These are phyloP conservation scores for Brachypterus glaber DNA, from an alignment of 2,888 invertebrate species.

Conservation along the genomic window DNA sequence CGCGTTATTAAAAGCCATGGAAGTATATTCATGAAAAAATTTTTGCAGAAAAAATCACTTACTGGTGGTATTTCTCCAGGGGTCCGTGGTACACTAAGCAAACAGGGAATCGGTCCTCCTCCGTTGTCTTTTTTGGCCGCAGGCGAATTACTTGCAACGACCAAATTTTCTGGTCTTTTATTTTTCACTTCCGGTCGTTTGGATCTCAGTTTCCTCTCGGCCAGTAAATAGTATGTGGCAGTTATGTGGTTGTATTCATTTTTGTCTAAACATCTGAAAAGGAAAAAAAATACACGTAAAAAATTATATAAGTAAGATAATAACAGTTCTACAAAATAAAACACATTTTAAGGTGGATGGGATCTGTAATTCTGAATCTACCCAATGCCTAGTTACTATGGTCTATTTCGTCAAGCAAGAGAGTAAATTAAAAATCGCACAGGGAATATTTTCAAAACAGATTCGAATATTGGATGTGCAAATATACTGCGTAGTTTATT, in stretches of 20 bases:
- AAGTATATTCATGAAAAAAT: too few relatives aligned
- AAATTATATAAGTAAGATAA: constrained; percentile 6
- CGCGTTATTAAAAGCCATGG: too few relatives aligned
- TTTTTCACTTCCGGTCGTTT: constrained; percentile 57
- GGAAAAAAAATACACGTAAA: constrained; percentile 7
- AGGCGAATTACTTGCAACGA: constrained; percentile 33
- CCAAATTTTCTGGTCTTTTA: constrained; percentile 38
- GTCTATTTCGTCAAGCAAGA: too few relatives aligned
- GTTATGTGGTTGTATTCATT: constrained; percentile 98
- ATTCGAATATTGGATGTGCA: too few relatives aligned
- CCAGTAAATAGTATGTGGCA: constrained; percentile 93
- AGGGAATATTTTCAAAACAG: too few relatives aligned
- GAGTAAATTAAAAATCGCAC: too few relatives aligned
- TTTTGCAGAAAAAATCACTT: too few relatives aligned
- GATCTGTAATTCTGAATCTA: too few relatives aligned
- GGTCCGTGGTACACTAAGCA: constrained; percentile 55
- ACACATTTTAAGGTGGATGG: too few relatives aligned
- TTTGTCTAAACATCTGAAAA: constrained; percentile 73
- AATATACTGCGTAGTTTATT: too few relatives aligned
- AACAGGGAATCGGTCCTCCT: constrained; percentile 33
- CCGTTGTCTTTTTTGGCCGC: constrained; percentile 30
- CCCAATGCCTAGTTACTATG: too few relatives aligned
- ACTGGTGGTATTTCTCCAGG: constrained; percentile 62
- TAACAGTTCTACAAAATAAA: too few relatives aligned
- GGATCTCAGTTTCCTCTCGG: constrained; percentile 80